Percentiles rank a stretch among this genome's conserved stretches.
Conservation (phyloP, 2,888 invertebrate species). For the Tenthredo scrophulariae region DNA sequence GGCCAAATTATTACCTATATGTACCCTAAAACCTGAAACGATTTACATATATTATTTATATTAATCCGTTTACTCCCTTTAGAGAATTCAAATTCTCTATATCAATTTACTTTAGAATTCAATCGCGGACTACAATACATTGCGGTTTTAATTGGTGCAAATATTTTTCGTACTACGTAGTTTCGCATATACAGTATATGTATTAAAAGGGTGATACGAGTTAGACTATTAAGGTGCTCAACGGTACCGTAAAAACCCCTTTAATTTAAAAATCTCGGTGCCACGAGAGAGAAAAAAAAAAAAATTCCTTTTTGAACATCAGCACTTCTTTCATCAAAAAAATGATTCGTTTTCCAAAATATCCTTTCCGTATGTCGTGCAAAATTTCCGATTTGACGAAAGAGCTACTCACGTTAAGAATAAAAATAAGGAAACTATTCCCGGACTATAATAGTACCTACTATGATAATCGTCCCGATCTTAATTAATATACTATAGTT, state of each 20-base stretch:
- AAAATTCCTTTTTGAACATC: not conserved
- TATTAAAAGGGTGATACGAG: not conserved
- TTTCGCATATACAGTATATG: not conserved
- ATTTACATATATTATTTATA: not conserved
- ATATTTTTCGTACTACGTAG: not conserved
- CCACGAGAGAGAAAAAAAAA: not conserved
- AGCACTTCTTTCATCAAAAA: too few species aligned
- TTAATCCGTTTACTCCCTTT: not conserved
- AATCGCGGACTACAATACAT: not conserved
- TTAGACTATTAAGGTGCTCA: not conserved
- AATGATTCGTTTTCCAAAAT: too few species aligned
- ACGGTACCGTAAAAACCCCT: not conserved
- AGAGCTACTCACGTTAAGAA: not conserved
- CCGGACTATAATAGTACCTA: not conserved
- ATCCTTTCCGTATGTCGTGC: too few species aligned
- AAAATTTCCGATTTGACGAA: too few species aligned
- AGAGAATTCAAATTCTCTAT: not conserved
- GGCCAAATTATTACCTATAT: not conserved
- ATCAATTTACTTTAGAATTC: not conserved
- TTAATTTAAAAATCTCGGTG: too few species aligned
- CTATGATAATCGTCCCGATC: too few species aligned
- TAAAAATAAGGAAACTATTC: not conserved
- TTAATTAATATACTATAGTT: too few species aligned
- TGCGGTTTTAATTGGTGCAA: not conserved
- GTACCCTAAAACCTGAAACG: not conserved